Conservation (phyloP, 2,113 vertebrate genomes). For the Heterotilapia buettikoferi region DNA sequence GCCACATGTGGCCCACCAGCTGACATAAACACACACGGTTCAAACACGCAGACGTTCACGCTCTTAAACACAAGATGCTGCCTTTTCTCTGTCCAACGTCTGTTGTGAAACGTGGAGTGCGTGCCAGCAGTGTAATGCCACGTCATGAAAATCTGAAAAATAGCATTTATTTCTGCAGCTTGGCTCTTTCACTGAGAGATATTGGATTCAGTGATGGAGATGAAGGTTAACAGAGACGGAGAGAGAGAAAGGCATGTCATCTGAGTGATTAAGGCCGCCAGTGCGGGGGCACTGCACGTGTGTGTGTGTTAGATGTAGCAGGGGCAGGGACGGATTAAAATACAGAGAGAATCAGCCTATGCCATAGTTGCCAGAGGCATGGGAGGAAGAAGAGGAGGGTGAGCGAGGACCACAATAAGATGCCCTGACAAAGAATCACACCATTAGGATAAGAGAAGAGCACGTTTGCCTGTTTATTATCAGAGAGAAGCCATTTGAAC, state of each 20-base stretch:
- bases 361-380: not conserved
- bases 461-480: not conserved
- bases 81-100: not conserved
- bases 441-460: not conserved
- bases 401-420: not conserved
- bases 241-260: conserved; percentile 15
- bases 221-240: not conserved
- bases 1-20: not conserved
- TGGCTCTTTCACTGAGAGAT: not conserved
- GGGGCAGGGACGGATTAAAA: conserved; percentile 28
- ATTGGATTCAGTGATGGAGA: conserved; percentile 27
- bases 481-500: not conserved
- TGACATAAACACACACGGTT: not conserved
- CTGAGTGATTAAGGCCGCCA: conserved; percentile 43
- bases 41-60: not conserved
- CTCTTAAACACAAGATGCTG: not conserved
- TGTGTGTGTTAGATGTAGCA: conserved; percentile 8
- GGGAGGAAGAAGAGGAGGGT: not conserved
- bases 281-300: not conserved
- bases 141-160: conserved; percentile 7
- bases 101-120: not conserved
- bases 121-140: not conserved
- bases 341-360: conserved; percentile 7
- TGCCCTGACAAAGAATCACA: not conserved
- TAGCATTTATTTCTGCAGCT: not conserved